These are phyloP conservation scores for Phoronis australis DNA, from an alignment of 2,888 invertebrate genomes.

Conservation along the genomic window DNA sequence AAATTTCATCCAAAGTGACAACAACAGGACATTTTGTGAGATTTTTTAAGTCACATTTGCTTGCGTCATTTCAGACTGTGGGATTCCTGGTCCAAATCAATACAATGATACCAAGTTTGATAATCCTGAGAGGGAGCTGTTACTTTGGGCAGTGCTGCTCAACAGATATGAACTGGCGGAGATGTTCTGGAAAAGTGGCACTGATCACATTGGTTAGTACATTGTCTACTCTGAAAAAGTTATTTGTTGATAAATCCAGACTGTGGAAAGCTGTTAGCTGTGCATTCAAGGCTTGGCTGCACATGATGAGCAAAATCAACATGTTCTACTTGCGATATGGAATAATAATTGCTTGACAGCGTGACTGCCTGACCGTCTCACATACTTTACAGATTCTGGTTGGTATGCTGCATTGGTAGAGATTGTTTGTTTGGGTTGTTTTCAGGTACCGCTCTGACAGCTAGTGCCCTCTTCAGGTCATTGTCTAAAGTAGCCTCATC, in stretches of 20 bases:
- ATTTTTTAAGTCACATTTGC: background rate
- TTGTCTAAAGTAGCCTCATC: constrained; percentile 33
- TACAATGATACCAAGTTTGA: constrained; percentile 20
- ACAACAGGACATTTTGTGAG: no score
- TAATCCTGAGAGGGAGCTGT: constrained; percentile 42
- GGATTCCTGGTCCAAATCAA: background rate
- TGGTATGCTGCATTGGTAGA: no score
- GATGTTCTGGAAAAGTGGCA: constrained; percentile 44
- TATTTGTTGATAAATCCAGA: no score
- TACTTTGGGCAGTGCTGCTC: constrained; percentile 49
- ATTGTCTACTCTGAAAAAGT: background rate
- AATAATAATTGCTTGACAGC: no score
- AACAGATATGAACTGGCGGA: constrained; percentile 42
- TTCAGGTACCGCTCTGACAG: constrained; percentile 37
- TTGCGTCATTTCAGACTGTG: background rate
- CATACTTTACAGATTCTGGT: no score
- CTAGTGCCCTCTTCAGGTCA: constrained; percentile 35
- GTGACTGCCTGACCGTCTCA: no score
- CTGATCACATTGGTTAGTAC: constrained; percentile 42
- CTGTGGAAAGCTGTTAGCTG: no score
- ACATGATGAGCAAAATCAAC: no score
- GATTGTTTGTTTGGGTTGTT: no score
- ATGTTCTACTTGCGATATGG: no score
- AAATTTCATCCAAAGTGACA: no score
- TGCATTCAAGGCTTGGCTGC: no score